Percentiles rank a stretch among this genome's conserved stretches.
These are phyloP conservation scores for Phorcus lineatus DNA, from an alignment of 2,888 invertebrate genomes.

Conservation along the genomic window DNA sequence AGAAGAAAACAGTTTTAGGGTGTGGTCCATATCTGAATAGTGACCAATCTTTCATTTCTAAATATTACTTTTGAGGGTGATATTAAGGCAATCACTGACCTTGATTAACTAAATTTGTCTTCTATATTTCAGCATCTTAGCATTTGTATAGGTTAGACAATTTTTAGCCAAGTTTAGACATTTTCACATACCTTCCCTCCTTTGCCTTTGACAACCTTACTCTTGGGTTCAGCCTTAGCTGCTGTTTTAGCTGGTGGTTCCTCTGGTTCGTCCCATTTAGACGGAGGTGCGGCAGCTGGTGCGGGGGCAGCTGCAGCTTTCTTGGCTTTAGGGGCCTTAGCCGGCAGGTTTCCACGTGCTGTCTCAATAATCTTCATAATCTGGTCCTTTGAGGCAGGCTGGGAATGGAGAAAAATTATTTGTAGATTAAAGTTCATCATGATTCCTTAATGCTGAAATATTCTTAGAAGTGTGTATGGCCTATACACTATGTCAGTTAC, in stretches of 20 bases:
- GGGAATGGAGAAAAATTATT: slow-evolving; percentile 30
- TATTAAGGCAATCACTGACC: too few species aligned
- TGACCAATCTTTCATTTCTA: too few species aligned
- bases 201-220: slow-evolving; percentile 35
- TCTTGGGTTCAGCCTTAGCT: slow-evolving; percentile 46
- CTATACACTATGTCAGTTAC: too few species aligned
- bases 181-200: slow-evolving; percentile 29
- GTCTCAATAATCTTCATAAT: slow-evolving; percentile 90
- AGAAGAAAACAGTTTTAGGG: too few species aligned
- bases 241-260: slow-evolving; percentile 49
- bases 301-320: slow-evolving; percentile 50
- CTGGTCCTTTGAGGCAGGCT: slow-evolving; percentile 77
- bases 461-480: neutral
- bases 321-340: slow-evolving; percentile 78
- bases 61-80: too few species aligned
- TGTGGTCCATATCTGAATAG: too few species aligned
- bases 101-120: too few species aligned
- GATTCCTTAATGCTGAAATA: neutral
- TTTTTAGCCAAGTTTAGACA: too few species aligned
- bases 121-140: too few species aligned
- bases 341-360: slow-evolving; percentile 87
- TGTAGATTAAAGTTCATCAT: neutral
- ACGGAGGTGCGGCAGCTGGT: slow-evolving; percentile 34
- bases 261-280: slow-evolving; percentile 40
- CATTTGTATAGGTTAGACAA: too few species aligned